Base-by-base conservation (phyloP, 2,113 vertebrate species). In the Semnornis frantzii region DNA sequence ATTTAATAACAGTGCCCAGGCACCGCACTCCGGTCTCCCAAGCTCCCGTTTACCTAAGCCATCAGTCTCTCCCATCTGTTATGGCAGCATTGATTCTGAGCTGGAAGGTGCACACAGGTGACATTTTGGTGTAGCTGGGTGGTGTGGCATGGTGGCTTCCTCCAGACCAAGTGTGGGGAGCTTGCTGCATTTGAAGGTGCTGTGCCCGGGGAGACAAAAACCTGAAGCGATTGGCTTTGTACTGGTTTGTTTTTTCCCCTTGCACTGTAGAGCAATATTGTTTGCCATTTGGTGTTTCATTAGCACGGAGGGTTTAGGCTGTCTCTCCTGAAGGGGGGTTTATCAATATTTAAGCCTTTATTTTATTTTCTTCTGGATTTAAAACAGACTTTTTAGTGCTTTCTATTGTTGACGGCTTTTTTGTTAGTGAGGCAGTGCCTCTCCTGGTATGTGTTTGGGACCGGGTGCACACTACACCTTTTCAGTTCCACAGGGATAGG, bases 361-460 rank as follows among this genome's bases (percentile, higher is more conserved):
- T 83, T 94, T 79, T 94, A 83, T 89, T 93, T 71, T 91, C 76
- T 92, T 93, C 92, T 90, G 50, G 12, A 85, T 98, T 98, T 97
- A 97, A 98, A 98, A 98, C 92, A 95, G 93, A 96, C 97, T 95
- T 97, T 98, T 97, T 83, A 90, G 94, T 96, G 91, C 94, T 96
- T 94, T 97, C 97, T 98, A 73, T 98, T 97, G 97, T 97, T 97
- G 97, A 98, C 97, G 98, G 98, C 98, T 98, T 98, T 97, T 99
- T 97, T 98, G 98, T 98, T 98, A 98, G 98, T 98, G 98, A 99
- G 98, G 98, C 98, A 98, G 98, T 98, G 98, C 98, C 98, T 98
- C 98, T 99, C 98, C 98, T 98, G 98, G 98, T 99, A 98, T 99
- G 98, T 98, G 98, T 98, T 98, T 99, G 98, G 98, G 99, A 98